Conservation (phyloP, 2,888 invertebrate genomes). For the Cheilosia scutellata region DNA sequence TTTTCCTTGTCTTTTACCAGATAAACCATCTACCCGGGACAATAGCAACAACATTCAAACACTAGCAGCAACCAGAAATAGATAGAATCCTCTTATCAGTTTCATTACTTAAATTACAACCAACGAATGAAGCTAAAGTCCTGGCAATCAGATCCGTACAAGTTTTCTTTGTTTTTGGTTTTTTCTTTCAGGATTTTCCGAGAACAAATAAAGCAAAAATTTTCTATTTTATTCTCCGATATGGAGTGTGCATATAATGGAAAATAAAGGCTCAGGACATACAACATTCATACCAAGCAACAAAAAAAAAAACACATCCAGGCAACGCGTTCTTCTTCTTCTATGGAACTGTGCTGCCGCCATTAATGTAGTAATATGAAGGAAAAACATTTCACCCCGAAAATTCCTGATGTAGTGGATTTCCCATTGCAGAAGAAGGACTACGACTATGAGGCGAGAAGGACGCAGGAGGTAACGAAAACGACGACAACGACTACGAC, state of each 20-base stretch:
- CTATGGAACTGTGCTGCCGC: constrained; percentile 63
- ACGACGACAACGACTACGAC: constrained; percentile 56
- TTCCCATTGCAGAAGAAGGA: constrained; percentile 54
- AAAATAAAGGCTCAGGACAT: constrained; percentile 67
- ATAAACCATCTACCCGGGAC: constrained; percentile 60
- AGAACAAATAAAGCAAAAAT: constrained; percentile 73
- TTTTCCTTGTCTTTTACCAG: constrained; percentile 50
- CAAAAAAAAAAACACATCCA: constrained; percentile 20
- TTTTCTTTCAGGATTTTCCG: constrained; percentile 57
- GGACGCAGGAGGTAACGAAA: constrained; percentile 65
- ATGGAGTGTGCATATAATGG: constrained; percentile 69
- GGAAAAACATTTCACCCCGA: constrained; percentile 77
- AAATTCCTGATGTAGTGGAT: constrained; percentile 75
- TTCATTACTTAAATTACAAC: constrained; percentile 78
- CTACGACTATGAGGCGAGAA: constrained; percentile 33
- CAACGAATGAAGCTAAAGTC: constrained; percentile 73
- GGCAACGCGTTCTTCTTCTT: constrained; percentile 63
- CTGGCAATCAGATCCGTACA: constrained; percentile 68
- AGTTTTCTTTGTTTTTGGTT: constrained; percentile 32
- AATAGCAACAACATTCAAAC: constrained; percentile 35
- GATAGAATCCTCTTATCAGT: constrained; percentile 77
- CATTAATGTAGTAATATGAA: constrained; percentile 74
- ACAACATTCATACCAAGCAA: constrained; percentile 54
- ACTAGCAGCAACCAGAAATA: constrained; percentile 51
- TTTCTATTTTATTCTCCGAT: constrained; percentile 63